phyloP scores from a whole-genome alignment of 2,888 invertebrate species.

The Sclerodermus sp. region DNA sequence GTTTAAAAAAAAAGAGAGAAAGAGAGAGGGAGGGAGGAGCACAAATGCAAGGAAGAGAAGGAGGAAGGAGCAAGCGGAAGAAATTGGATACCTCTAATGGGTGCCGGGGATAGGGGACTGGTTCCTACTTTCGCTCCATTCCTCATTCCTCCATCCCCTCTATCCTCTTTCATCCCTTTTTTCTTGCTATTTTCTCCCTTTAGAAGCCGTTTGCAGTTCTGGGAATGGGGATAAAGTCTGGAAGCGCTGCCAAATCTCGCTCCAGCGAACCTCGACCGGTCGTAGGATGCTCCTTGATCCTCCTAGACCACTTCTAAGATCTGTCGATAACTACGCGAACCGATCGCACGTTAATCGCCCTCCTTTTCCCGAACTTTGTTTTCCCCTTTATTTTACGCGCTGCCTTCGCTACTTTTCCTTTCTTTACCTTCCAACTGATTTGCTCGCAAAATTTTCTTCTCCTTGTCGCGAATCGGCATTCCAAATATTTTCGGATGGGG shows the following conservation, averaged over 20 bases:
- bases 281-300: constrained; percentile 17
- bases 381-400: constrained; percentile 1
- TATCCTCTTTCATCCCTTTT: constrained; percentile 4
- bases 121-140: too few species aligned
- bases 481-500: neutral
- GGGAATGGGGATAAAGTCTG: constrained; percentile 19
- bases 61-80: constrained; percentile 17
- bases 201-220: constrained; percentile 9
- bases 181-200: neutral
- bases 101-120: constrained; percentile 14
- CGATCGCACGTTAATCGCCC: constrained; percentile 17
- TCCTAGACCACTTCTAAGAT: constrained; percentile 18
- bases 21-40: neutral
- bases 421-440: neutral
- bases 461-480: neutral
- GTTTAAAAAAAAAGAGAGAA: constrained; percentile 19
- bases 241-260: constrained; percentile 22
- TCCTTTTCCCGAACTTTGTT: neutral
- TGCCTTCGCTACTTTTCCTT: constrained; percentile 2
- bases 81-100: constrained; percentile 41
- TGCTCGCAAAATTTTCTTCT: neutral
- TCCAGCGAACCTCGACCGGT: constrained; percentile 2
- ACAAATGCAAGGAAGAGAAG: constrained; percentile 3
- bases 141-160: too few species aligned
- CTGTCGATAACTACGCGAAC: constrained; percentile 16